These are phyloP conservation scores for Anarsia innoxiella DNA, from an alignment of 2,888 invertebrate species.

Conservation along the genomic window DNA sequence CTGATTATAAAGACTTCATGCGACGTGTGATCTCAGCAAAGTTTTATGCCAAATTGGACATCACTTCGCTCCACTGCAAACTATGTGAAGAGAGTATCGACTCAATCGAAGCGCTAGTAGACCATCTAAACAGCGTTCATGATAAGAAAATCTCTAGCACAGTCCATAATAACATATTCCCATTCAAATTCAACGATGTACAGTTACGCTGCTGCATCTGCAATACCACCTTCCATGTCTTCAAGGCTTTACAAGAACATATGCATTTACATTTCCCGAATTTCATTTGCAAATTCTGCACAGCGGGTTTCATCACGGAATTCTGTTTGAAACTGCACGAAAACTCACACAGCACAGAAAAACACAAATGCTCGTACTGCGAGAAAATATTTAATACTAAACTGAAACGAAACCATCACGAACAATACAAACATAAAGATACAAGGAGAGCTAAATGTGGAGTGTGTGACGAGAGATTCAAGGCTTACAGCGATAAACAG, in stretches of 20 bases:
- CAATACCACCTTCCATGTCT: neutral
- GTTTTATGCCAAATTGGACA: slow-evolving; percentile 36
- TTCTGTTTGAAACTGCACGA: slow-evolving; percentile 7
- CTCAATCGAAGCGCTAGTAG: slow-evolving; percentile 9
- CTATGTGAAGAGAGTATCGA: slow-evolving; percentile 11
- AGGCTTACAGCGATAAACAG: slow-evolving; percentile 37
- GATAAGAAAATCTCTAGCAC: slow-evolving; percentile 14
- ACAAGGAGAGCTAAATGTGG: slow-evolving; percentile 18
- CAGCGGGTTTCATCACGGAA: slow-evolving; percentile 19
- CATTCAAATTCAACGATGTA: slow-evolving; percentile 9
- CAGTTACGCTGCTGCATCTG: slow-evolving; percentile 7
- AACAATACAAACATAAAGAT: slow-evolving; percentile 16
- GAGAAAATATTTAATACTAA: slow-evolving; percentile 48
- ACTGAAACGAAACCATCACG: slow-evolving; percentile 32
- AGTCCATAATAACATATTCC: slow-evolving; percentile 5
- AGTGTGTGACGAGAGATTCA: slow-evolving; percentile 35
- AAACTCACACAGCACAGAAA: slow-evolving; percentile 21
- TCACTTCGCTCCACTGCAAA: slow-evolving; percentile 24
- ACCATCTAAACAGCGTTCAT: slow-evolving; percentile 20
- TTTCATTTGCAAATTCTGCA: slow-evolving; percentile 36
- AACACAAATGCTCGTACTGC: slow-evolving; percentile 28
- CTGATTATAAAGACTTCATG: slow-evolving; percentile 28
- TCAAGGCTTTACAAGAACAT: slow-evolving; percentile 6
- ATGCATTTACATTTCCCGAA: slow-evolving; percentile 33
- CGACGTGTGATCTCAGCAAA: slow-evolving; percentile 28